phyloP scores from a whole-genome alignment of 2,113 vertebrate genomes.

The Labeo catla region DNA sequence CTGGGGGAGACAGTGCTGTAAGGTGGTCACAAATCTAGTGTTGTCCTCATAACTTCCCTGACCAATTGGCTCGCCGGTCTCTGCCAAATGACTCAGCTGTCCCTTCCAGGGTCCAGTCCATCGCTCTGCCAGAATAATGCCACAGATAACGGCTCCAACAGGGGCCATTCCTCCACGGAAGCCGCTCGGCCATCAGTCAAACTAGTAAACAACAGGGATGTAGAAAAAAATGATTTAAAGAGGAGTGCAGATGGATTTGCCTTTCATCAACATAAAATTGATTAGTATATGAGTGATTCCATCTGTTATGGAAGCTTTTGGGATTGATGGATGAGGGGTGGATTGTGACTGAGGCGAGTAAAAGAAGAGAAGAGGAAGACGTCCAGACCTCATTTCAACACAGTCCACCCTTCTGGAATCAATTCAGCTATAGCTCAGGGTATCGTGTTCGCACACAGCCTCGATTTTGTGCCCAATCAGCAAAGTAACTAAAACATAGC shows the following conservation, averaged over 20 bases:
- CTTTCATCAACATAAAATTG: slow-evolving; percentile 62
- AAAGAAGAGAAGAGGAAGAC: background rate
- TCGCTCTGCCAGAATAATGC: slow-evolving; percentile 62
- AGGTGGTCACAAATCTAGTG: slow-evolving; percentile 45
- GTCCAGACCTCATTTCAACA: background rate
- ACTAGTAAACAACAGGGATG: slow-evolving; percentile 51
- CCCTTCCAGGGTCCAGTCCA: slow-evolving; percentile 60
- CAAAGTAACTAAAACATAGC: background rate
- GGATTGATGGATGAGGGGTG: slow-evolving; percentile 2
- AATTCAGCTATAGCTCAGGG: background rate
- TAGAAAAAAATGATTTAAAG: slow-evolving; percentile 51
- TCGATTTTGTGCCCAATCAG: background rate
- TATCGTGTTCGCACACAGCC: slow-evolving; percentile 8
- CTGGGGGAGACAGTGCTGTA: background rate
- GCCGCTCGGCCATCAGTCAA: background rate
- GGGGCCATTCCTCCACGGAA: slow-evolving; percentile 41
- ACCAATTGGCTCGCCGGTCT: slow-evolving; percentile 53
- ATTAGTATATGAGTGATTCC: slow-evolving; percentile 59
- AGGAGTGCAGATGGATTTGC: slow-evolving; percentile 53
- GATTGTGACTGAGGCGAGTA: slow-evolving; percentile 59
- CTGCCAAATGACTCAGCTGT: slow-evolving; percentile 57
- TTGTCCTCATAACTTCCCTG: slow-evolving; percentile 59
- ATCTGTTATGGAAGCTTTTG: slow-evolving; percentile 52
- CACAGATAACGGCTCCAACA: slow-evolving; percentile 46
- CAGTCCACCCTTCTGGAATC: background rate